Conservation (phyloP, 2,888 invertebrate species). For the Hololepta plana region DNA sequence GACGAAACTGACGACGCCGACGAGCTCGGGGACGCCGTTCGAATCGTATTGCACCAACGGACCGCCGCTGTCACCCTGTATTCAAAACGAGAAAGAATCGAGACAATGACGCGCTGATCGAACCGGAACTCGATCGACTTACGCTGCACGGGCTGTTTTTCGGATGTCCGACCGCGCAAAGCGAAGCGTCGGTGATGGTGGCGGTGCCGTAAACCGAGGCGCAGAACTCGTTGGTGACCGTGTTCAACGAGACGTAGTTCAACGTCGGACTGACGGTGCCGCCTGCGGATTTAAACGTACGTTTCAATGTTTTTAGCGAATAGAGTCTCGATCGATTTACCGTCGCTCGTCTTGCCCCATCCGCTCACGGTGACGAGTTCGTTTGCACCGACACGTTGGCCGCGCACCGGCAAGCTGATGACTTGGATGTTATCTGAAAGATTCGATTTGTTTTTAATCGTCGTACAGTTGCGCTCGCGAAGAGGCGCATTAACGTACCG, state of each 20-base stretch:
- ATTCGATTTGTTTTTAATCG: no score
- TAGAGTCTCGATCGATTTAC: no score
- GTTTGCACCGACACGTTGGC: slow-evolving; percentile 4
- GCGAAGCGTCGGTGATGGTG: slow-evolving; percentile 11
- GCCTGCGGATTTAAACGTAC: slow-evolving; percentile 2
- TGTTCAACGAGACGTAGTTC: slow-evolving; percentile 13
- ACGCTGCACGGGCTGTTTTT: slow-evolving; percentile 18
- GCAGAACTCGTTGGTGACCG: slow-evolving; percentile 16
- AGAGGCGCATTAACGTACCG: slow-evolving; percentile 6
- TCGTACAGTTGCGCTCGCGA: no score
- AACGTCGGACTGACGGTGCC: slow-evolving; percentile 8
- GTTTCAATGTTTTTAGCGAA: no score
- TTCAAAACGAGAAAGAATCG: background rate
- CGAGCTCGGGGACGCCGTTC: slow-evolving; percentile 10
- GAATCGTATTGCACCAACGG: slow-evolving; percentile 12
- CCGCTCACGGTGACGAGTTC: slow-evolving; percentile 13
- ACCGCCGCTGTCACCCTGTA: slow-evolving; percentile 20
- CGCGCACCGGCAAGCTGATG: slow-evolving; percentile 9
- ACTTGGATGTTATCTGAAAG: slow-evolving; percentile 12
- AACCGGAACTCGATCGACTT: slow-evolving; percentile 9
- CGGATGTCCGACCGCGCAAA: slow-evolving; percentile 14
- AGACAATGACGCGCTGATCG: background rate
- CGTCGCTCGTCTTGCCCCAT: slow-evolving; percentile 14
- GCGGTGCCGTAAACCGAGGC: slow-evolving; percentile 11
- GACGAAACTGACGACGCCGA: slow-evolving; percentile 18